Evolutionary conservation across 2,888 invertebrate species (phyloP).

Genomic region (Heteromurus nitidus): DNA sequence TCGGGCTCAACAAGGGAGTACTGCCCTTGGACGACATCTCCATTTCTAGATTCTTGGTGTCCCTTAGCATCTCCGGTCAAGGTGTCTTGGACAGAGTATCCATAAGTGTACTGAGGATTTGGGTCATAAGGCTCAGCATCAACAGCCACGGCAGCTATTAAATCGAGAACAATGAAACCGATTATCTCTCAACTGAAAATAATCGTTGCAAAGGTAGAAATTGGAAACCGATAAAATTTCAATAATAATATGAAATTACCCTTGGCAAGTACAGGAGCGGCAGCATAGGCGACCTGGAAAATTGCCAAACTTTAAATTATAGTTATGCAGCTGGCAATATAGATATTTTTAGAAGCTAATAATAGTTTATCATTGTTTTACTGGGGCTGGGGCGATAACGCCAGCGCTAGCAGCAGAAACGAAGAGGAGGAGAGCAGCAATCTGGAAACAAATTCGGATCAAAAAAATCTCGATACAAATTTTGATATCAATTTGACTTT

Average conservation of each 20-base stretch:
- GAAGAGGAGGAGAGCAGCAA: conserved; percentile 4
- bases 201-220: too few species aligned
- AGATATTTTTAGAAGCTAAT: background rate
- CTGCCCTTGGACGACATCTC: conserved; percentile 64
- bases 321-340: background rate
- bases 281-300: conserved; percentile 31
- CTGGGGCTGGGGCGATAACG: background rate
- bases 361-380: background rate
- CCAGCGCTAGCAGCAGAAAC: conserved; percentile 9
- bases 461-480: too few species aligned
- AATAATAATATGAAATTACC: conserved; percentile 16
- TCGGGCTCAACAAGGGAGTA: conserved; percentile 67
- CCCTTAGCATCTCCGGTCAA: conserved; percentile 58
- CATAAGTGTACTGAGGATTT: conserved; percentile 59
- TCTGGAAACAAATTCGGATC: conserved; percentile 5
- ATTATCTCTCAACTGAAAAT: too few species aligned
- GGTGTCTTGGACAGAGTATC: conserved; percentile 54
- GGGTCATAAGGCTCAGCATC: conserved; percentile 50
- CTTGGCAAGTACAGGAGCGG: conserved; percentile 35
- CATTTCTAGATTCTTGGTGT: conserved; percentile 47
- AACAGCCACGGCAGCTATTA: conserved; percentile 22
- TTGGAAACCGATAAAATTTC: too few species aligned
- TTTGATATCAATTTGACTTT: too few species aligned
- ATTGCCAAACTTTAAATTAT: background rate
- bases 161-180: background rate